Evolutionary conservation across 2,797 vertebrate species (phyloP), one percentile per base, ranked within the genome.

Genomic region (Leptodactylus fallax): DNA sequence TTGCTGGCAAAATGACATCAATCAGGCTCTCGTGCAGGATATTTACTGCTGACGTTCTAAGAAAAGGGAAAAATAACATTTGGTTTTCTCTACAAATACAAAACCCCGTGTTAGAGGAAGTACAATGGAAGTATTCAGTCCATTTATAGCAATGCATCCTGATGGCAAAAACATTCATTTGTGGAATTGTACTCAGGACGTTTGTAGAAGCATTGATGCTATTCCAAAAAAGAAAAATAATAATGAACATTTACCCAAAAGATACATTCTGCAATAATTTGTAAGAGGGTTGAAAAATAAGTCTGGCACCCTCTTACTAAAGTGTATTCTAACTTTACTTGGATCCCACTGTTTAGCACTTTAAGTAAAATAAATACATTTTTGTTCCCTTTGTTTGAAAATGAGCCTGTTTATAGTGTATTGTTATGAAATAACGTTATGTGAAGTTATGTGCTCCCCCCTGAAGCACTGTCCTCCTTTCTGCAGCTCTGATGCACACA

Each of bases 1-100:
- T 85, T 61, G 83, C 36, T 85, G 83, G 83, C 83, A 85, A 49
- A 85, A 51, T 63, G 36, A 76, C 71, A 85, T 85, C 83, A 85
- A 85, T 85, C 83, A 85, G 53, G 25, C 67, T 72, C 67, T 72
- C 25, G 27, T 55, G 81, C 81, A 27, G 83, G 83, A 84, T 76
- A 76, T 74, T 71, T 84, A 47, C 83, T 76, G 83, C 83, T 61
- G 83, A 72, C 83, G 19, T 58, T 51, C 69, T 85, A 58, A 25
- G 55, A 85, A 85, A 76, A 7, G 56, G 83, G 56, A 58, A 85
- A 85, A 77, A 85, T 77, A 77, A 60, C 71, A 49, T 85, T 85
- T 85, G 81, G 47, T 27, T 85, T 74, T 85, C n/a, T 65, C 51
- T 49, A 47, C 71, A 85, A 27, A 85, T 63, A 85, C 72, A 85